Evolutionary conservation across 2,797 vertebrate genomes (phyloP), one percentile per base, ranked within the genome.

Genomic region (Sebastes vulpes): DNA sequence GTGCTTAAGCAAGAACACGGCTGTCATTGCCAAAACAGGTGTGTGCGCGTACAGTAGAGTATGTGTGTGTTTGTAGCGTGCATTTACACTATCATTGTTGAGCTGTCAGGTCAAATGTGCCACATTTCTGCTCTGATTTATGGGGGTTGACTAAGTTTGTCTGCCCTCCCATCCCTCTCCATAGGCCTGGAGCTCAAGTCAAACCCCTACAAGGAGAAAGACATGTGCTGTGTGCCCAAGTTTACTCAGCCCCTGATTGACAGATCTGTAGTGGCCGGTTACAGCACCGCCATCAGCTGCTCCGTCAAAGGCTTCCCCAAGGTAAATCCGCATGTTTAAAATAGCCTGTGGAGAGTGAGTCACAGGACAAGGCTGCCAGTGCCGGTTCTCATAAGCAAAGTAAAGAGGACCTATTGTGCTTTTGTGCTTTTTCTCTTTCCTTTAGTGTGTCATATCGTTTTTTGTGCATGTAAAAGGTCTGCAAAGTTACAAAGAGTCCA

Each of bases 221-320:
- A 98, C 73, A 94, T 97, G 94, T 77, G 29, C 60, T 94, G 89
- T 6, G 23, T 95, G 6, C 98, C 98, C 5, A 96, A 97, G 78
- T 98, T 98, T 87, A 96, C 97, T 28, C 97, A 97, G 5, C 97
- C 98, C 0, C 94, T 98, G 11, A 20, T 96, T 2, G 95, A 98
- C 91, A 96, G 97, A 57, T 95, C 94, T 7, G 96, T 97, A 1
- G 94, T 98, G 66, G 96, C 97, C 0, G 98, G 98, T 8, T 98
- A 98, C 69, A 89, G 95, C 10, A 97, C 96, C 0, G 97, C 98
- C 50, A 97, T 98, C 93, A 97, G 96, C 91, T 98, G 98, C 2
- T 85, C 97, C 0, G 97, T 98, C 68, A 95, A 94, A 86, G 98
- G 96, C 54, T 88, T 89, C 85, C 98, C 98, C 2, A 98, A 97